Conservation (phyloP, 1,140 invertebrate species). For the Thaumetopoea pityocampa region DNA sequence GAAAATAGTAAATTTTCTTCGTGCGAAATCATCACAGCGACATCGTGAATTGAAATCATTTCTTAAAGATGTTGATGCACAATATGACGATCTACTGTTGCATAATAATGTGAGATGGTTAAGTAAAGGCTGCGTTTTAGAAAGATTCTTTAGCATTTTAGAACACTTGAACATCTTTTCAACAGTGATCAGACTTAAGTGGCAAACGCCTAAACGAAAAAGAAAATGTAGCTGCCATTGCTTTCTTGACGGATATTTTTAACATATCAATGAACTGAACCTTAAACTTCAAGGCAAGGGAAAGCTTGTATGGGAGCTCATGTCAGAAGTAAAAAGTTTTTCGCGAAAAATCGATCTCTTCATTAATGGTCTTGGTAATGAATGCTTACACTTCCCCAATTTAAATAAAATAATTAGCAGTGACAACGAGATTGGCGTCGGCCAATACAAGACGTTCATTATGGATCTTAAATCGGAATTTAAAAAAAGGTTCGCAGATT, state of each 20-base stretch:
- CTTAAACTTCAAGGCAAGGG: slow-evolving; percentile 13
- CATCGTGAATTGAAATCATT: slow-evolving; percentile 19
- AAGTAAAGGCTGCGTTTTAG: slow-evolving; percentile 17
- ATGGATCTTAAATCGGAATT: slow-evolving; percentile 13
- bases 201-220: slow-evolving; percentile 19
- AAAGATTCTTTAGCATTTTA: slow-evolving; percentile 15
- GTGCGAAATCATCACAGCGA: slow-evolving; percentile 14
- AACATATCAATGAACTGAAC: slow-evolving; percentile 17
- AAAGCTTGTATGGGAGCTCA: slow-evolving; percentile 18
- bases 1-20: slow-evolving; percentile 17
- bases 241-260: slow-evolving; percentile 6
- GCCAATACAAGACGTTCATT: slow-evolving; percentile 20
- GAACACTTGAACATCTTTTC: slow-evolving; percentile 17
- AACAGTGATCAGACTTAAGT: slow-evolving; percentile 16
- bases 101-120: slow-evolving; percentile 21
- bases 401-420: slow-evolving; percentile 21
- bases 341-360: slow-evolving; percentile 9
- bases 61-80: slow-evolving; percentile 19
- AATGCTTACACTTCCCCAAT: slow-evolving; percentile 20
- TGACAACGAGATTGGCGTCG: slow-evolving; percentile 18
- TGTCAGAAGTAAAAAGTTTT: slow-evolving; percentile 16
- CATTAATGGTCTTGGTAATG: too few relatives aligned
- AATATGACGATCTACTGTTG: slow-evolving; percentile 21
- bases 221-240: slow-evolving; percentile 19
- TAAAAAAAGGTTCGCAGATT: slow-evolving; percentile 6